Conservation (phyloP, 2,113 vertebrate genomes). For the Leptosomus discolor region DNA sequence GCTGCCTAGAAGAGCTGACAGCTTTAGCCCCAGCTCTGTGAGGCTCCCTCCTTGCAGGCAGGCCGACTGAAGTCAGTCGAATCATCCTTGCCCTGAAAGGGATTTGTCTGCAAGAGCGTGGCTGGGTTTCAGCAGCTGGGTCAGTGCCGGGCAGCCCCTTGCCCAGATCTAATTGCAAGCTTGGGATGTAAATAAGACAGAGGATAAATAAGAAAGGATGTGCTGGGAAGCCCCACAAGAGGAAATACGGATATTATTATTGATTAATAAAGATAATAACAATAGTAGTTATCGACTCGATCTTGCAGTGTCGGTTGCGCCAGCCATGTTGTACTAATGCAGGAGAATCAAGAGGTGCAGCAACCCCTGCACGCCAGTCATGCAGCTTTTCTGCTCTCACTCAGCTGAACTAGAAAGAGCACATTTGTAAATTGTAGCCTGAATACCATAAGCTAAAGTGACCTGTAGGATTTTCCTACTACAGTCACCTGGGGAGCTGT, state of each 20-base stretch:
- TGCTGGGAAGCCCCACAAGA: neutral
- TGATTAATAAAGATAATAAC: constrained; percentile 23
- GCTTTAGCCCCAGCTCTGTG: neutral
- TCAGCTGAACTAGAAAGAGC: neutral
- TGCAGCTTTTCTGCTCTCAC: neutral
- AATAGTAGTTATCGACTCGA: neutral
- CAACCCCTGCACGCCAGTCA: neutral
- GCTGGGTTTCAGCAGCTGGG: neutral
- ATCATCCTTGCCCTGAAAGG: neutral
- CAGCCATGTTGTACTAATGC: neutral
- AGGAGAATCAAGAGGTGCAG: neutral
- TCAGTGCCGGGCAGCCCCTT: neutral
- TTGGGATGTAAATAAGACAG: neutral
- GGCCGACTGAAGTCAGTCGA: neutral
- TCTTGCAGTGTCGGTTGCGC: neutral
- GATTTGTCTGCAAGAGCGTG: neutral
- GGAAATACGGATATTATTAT: constrained; percentile 15
- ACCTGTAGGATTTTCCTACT: neutral
- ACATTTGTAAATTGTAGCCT: neutral
- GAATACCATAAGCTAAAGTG: neutral
- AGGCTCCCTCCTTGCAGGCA: neutral
- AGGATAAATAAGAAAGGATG: neutral
- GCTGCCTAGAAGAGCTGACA: neutral
- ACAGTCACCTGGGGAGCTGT: neutral
- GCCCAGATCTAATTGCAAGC: neutral